Evolutionary conservation across 2,797 vertebrate genomes (phyloP), one percentile per base, ranked within the genome.

Genomic region (Dromococcyx pavoninus): DNA sequence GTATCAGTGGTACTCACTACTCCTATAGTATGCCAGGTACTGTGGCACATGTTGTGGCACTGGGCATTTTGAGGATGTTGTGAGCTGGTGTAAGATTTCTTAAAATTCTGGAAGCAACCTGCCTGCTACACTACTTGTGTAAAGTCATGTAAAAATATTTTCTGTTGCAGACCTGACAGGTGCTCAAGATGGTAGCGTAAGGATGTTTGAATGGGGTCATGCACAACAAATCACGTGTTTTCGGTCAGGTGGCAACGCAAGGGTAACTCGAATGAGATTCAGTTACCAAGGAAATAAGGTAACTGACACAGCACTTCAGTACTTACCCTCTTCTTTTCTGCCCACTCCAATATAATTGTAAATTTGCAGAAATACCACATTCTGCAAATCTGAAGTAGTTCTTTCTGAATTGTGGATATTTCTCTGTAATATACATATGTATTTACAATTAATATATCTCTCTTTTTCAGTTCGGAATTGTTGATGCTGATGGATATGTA

Each of bases 151-250:
- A 37, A 30, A 35, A 28, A 37, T 84, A 80, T 86, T 46, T 92
- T 87, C 37, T 87, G 25, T 92, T 97, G 51, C 96, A 99, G 99
- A 99, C 97, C 97, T 99, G 95, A 99, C 99, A 1, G 99, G 99
- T 71, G 99, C 99, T 92, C 99, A 99, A 84, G 99, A 99, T 46
- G 99, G 99, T 35, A 99, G 99, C 24, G 99, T 99, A 78, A 98
- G 99, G 96, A 99, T 99, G 99, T 99, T 99, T 95, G 99, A 99
- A 88, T 99, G 99, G 99, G 99, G 99, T 72, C 99, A 99, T 89
- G 99, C 99, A 9, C 99, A 99, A 96, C 99, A 99, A 97, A 99
- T 99, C 97, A 98, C 98, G 54, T 99, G 99, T 96, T 99, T 99
- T 97, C 98, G 99, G 53, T 98, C 99, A 97, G 98, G 99, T 10